Percentiles rank a stretch among this genome's conserved stretches.
Conservation (phyloP, 2,113 vertebrate genomes). For the Glareola pratincola region DNA sequence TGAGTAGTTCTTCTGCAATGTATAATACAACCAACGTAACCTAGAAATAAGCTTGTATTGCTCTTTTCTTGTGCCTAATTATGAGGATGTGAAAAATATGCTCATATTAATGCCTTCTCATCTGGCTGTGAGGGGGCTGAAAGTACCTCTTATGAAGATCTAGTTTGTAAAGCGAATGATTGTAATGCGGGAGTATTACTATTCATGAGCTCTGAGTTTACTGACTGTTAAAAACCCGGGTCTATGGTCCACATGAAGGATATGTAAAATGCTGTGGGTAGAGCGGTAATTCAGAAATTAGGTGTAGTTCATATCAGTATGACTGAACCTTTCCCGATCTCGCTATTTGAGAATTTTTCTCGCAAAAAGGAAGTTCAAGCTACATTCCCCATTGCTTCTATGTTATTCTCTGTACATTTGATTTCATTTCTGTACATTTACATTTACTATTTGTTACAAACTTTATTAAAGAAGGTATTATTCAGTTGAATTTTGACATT, state of each 20-base stretch:
- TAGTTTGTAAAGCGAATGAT: constrained; percentile 18
- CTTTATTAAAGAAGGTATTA: background rate
- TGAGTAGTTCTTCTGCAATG: background rate
- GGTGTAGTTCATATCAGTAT: background rate
- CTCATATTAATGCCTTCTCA: constrained; percentile 37
- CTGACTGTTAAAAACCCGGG: background rate
- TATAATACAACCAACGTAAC: background rate
- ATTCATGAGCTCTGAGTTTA: constrained; percentile 31
- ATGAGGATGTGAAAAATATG: constrained; percentile 32
- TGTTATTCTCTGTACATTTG: background rate
- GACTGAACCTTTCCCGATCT: background rate
- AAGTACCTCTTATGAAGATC: constrained; percentile 21
- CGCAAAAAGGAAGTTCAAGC: background rate
- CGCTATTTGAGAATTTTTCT: background rate
- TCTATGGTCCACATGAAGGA: background rate
- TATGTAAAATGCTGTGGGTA: background rate
- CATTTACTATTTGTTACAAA: background rate
- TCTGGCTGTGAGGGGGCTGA: background rate
- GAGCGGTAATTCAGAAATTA: background rate
- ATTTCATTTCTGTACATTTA: background rate
- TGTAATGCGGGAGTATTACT: constrained; percentile 12
- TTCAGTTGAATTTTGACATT: background rate
- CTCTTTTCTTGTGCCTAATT: constrained; percentile 44
- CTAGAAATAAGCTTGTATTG: background rate
- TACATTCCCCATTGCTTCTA: background rate